Evolutionary conservation across 2,888 invertebrate species (phyloP).

Genomic region (Lasioglossum zephyrum): DNA sequence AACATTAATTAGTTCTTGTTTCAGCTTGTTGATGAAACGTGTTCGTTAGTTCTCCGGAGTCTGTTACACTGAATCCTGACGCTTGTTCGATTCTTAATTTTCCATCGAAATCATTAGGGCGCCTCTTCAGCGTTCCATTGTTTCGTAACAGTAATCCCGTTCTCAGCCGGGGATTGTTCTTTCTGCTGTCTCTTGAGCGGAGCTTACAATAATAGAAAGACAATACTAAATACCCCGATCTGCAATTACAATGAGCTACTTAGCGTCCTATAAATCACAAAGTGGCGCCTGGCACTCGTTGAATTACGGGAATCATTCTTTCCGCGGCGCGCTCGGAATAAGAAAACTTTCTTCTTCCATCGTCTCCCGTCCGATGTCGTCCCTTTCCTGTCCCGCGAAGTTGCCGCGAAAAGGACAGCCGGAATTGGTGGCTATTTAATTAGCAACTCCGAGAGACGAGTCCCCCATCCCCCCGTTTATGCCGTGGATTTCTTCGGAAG

Average conservation of each 20-base stretch:
- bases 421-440: conserved; percentile 65
- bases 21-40: not conserved
- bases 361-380: not conserved
- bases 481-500: conserved; percentile 36
- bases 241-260: conserved; percentile 70
- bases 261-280: conserved; percentile 67
- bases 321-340: conserved; percentile 40
- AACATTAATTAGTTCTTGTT: not conserved
- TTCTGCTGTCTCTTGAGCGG: conserved; percentile 27
- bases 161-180: not conserved
- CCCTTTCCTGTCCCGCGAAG: conserved; percentile 41
- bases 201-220: conserved; percentile 49
- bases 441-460: conserved; percentile 49
- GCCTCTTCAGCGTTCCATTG: not conserved
- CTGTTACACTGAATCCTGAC: not conserved
- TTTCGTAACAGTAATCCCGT: conserved; percentile 21
- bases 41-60: not conserved
- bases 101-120: not conserved
- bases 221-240: conserved; percentile 63
- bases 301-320: conserved; percentile 62
- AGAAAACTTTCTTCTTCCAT: conserved; percentile 58
- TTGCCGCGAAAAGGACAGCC: conserved; percentile 46
- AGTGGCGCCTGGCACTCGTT: conserved; percentile 39
- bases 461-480: conserved; percentile 8
- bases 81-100: not conserved